phyloP scores from a whole-genome alignment of 2,797 vertebrate species.

The Sebastolobus alascanus region DNA sequence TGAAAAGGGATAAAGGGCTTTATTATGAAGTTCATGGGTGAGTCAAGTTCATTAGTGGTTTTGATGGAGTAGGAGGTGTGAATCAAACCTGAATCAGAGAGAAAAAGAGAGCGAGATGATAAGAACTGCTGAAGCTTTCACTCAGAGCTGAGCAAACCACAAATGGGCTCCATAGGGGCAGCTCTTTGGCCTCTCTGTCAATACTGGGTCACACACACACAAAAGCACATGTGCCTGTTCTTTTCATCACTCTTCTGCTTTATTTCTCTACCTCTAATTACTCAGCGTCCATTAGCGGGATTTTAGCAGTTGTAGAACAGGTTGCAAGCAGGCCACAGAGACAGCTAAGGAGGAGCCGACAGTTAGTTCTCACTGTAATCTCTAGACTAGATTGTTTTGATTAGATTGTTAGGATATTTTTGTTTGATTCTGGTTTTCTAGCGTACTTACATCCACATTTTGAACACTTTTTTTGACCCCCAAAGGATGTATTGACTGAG shows the following conservation, averaged over 20 bases:
- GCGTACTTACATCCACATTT: not conserved
- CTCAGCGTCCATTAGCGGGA: constrained; percentile 4
- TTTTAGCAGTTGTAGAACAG: constrained; percentile 4
- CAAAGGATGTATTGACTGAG: constrained; percentile 17
- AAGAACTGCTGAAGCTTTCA: constrained; percentile 35
- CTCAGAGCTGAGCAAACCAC: constrained; percentile 53
- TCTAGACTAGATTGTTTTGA: constrained; percentile 20
- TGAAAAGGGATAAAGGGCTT: constrained; percentile 63
- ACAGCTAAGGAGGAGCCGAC: constrained; percentile 34
- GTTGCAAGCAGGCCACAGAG: constrained; percentile 22
- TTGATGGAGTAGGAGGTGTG: constrained; percentile 56
- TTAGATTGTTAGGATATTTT: constrained; percentile 18
- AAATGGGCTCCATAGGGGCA: constrained; percentile 40
- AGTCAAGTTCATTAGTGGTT: constrained; percentile 71
- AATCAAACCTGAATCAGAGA: constrained; percentile 56
- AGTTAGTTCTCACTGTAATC: constrained; percentile 38
- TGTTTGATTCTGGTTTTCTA: not conserved
- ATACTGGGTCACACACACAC: constrained; percentile 35
- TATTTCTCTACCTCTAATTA: constrained; percentile 13
- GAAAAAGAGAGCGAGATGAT: constrained; percentile 9
- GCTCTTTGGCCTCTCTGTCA: constrained; percentile 43
- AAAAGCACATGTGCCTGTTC: not conserved
- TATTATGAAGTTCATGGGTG: constrained; percentile 61
- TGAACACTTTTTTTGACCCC: constrained; percentile 11
- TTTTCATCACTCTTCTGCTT: not conserved